phyloP scores from a whole-genome alignment of 2,888 invertebrate genomes.

The Oxycera nigricornis region DNA sequence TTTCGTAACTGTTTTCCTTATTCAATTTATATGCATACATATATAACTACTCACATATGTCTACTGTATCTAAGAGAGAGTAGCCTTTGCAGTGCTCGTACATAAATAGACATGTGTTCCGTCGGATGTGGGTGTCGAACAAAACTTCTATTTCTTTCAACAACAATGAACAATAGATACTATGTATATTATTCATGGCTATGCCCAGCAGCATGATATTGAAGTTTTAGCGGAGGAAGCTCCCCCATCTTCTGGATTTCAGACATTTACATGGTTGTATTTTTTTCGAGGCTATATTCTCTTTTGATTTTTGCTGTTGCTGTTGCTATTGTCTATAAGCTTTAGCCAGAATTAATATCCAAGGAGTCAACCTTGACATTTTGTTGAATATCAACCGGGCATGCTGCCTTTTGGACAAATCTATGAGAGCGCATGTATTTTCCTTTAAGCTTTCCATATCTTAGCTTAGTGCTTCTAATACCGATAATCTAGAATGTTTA shows the following conservation, averaged over 20 bases:
- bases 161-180: background rate
- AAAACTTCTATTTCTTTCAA: background rate
- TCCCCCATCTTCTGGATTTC: background rate
- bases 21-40: no score
- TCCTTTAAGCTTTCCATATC: no score
- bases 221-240: background rate
- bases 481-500: no score
- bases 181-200: background rate
- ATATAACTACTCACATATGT: no score
- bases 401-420: no score
- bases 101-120: background rate
- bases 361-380: constrained; percentile 1
- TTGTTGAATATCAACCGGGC: background rate
- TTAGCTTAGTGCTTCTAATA: no score
- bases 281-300: background rate
- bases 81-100: background rate
- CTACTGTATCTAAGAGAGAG: background rate
- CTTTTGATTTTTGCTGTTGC: background rate
- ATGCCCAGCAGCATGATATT: background rate
- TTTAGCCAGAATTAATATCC: background rate
- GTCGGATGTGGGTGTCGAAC: background rate
- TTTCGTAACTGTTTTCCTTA: background rate
- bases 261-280: background rate
- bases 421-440: no score
- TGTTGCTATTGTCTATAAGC: background rate